These are phyloP conservation scores for Dastarcus helophoroides DNA, from an alignment of 2,888 invertebrate species.

Conservation along the genomic window DNA sequence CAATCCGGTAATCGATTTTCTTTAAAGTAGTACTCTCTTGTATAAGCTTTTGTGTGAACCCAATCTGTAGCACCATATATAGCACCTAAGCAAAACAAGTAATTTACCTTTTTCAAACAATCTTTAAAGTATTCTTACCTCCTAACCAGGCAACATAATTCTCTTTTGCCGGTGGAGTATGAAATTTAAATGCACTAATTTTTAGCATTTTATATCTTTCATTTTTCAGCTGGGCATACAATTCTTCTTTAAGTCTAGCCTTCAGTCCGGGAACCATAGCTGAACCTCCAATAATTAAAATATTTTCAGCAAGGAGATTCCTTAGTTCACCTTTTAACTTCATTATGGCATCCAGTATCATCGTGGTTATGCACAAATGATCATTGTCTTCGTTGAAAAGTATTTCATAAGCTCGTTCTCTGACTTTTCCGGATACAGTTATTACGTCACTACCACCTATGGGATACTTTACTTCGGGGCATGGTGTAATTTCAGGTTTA, in stretches of 20 bases:
- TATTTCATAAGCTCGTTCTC: slow-evolving; percentile 75
- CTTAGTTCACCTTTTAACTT: slow-evolving; percentile 79
- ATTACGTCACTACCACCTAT: slow-evolving; percentile 53
- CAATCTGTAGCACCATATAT: slow-evolving; percentile 69
- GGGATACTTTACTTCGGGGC: slow-evolving; percentile 55
- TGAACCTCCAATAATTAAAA: slow-evolving; percentile 80
- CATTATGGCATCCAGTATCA: slow-evolving; percentile 72
- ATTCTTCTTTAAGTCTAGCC: slow-evolving; percentile 66
- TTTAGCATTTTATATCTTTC: slow-evolving; percentile 52
- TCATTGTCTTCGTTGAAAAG: slow-evolving; percentile 80
- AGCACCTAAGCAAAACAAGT: slow-evolving; percentile 42
- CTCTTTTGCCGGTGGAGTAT: slow-evolving; percentile 63
- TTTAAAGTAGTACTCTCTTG: slow-evolving; percentile 64
- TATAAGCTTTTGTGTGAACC: slow-evolving; percentile 55
- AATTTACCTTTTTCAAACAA: slow-evolving; percentile 1
- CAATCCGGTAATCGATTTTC: slow-evolving; percentile 69
- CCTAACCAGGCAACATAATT: slow-evolving; percentile 85
- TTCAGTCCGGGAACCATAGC: slow-evolving; percentile 73
- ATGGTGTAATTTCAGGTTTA: slow-evolving; percentile 38
- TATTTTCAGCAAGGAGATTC: slow-evolving; percentile 63
- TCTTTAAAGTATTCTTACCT: slow-evolving; percentile 36
- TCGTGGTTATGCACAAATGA: slow-evolving; percentile 67
- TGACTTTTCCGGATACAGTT: slow-evolving; percentile 52
- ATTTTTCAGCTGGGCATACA: slow-evolving; percentile 52
- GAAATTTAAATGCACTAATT: slow-evolving; percentile 64